A percentile compares a stretch with the other conserved stretches of the same genome.
These are phyloP conservation scores for Malthinus flaveolus DNA, from an alignment of 2,888 invertebrate species.

Conservation along the genomic window DNA sequence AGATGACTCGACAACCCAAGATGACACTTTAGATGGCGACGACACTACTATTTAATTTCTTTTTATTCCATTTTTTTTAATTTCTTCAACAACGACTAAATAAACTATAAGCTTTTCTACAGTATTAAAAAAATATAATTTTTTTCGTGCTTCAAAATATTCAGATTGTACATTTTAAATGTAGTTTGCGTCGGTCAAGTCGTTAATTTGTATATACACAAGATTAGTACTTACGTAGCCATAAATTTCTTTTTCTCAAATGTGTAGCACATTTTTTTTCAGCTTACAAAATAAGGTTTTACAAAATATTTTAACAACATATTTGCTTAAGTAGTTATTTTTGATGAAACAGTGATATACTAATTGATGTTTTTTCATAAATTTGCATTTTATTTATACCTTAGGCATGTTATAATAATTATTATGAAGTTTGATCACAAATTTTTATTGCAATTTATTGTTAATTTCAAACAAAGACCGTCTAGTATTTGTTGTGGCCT, in stretches of 20 bases:
- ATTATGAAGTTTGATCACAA: not conserved
- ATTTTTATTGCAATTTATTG: not conserved
- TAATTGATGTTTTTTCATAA: not conserved
- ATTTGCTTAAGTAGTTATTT: not conserved
- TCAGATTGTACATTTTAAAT: conserved; percentile 3
- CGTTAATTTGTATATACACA: conserved; percentile 18
- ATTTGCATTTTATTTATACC: conserved; percentile 1
- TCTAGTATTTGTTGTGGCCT: not conserved
- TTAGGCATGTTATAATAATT: not conserved
- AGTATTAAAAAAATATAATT: not conserved
- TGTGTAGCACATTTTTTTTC: conserved; percentile 10
- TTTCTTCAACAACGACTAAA: not conserved
- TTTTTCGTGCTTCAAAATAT: not conserved
- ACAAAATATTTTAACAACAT: not conserved
- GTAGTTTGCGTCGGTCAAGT: conserved; percentile 16
- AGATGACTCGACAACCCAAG: conserved; percentile 75
- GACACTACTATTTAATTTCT: conserved; percentile 56
- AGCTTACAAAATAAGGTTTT: not conserved
- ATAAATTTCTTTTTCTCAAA: conserved; percentile 15
- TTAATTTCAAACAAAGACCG: not conserved
- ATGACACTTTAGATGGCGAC: conserved; percentile 77
- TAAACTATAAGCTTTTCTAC: not conserved
- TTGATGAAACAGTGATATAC: conserved; percentile 1
- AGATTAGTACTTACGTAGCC: conserved; percentile 24
- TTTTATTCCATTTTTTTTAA: not conserved